Evolutionary conservation across 2,888 invertebrate genomes (phyloP), one percentile per base, ranked within the genome.

Genomic region (Aleiodes alternator): DNA sequence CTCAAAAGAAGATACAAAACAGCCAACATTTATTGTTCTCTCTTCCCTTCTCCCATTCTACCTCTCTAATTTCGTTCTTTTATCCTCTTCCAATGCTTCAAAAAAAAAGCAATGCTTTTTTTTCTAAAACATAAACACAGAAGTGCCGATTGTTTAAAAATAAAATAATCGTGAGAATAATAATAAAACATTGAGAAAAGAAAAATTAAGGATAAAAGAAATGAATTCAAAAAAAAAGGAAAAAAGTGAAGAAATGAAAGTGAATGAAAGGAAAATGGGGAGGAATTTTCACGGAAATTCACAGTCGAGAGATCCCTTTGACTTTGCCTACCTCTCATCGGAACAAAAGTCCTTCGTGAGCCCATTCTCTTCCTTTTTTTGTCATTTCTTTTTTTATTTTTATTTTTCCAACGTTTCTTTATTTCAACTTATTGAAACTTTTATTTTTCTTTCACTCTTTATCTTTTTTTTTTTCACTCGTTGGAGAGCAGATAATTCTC

Each of bases 381-480:
- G 7, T 43, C 9, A 43, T 9, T 43, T 34, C 34, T 34, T 34
- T 34, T 34, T 34, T 43, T 43, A 1, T 43, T 43, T 43, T 43
- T 43, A 43, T 59, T 59, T 59, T 59, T 59, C 34, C 34, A 34
- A 43, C 43, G 43, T 59, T 59, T 59, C 59, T 59, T 59, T 59
- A 59, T 59, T 59, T 59, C 59, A 59, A 59, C 59, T 59, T 59
- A 59, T 59, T 59, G 59, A 59, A 59, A 59, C 34, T 59, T 59
- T 59, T 34, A 23, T 59, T 59, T 59, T 34, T 59, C 12, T 6
- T 23, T 23, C 23, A 23, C 23, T 23, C 2, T 23, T 23, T 57
- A 11, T 53, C n/a, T n/a, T n/a, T 14, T 38, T 38, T 38, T 38
- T 38, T 43, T 43, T 43, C 8, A 43, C 55, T n/a, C 59, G n/a